phyloP scores from a whole-genome alignment of 2,113 vertebrate species.

The Motacilla tschutschensis region DNA sequence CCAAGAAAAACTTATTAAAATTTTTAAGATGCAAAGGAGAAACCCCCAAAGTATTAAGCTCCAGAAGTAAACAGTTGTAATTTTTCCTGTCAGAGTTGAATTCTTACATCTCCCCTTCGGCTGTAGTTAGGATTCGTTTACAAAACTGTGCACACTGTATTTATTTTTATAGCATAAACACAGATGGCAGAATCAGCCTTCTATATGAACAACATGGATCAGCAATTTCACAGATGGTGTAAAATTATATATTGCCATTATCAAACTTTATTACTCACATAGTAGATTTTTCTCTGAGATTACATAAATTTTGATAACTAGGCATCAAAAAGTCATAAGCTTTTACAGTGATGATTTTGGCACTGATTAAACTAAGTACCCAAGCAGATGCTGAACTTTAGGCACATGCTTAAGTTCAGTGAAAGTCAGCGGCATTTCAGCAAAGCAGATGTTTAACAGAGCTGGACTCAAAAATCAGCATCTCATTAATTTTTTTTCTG shows the following conservation, averaged over 20 bases:
- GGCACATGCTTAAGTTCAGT: background rate
- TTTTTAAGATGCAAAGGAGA: background rate
- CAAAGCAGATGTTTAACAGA: constrained; percentile 25
- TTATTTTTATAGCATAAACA: constrained; percentile 56
- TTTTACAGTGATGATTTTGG: constrained; percentile 26
- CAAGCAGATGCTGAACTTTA: constrained; percentile 27
- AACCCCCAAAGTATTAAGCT: background rate
- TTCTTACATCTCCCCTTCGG: constrained; percentile 23
- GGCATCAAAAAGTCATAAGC: constrained; percentile 17
- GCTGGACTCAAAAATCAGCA: background rate
- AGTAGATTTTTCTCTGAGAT: constrained; percentile 40
- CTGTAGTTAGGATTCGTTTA: constrained; percentile 33
- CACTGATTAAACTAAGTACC: background rate
- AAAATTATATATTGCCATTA: constrained; percentile 15
- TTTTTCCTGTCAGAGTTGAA: constrained; percentile 38
- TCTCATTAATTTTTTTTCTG: background rate
- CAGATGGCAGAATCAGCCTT: constrained; percentile 48
- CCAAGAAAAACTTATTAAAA: background rate
- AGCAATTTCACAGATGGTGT: constrained; percentile 49
- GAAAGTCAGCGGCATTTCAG: background rate
- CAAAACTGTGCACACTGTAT: constrained; percentile 30
- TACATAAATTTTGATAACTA: constrained; percentile 56
- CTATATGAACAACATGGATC: constrained; percentile 42
- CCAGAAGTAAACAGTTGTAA: constrained; percentile 42
- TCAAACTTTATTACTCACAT: constrained; percentile 9